Evolutionary conservation across 1,140 invertebrate genomes (phyloP).

Genomic region (Triops cancriformis): DNA sequence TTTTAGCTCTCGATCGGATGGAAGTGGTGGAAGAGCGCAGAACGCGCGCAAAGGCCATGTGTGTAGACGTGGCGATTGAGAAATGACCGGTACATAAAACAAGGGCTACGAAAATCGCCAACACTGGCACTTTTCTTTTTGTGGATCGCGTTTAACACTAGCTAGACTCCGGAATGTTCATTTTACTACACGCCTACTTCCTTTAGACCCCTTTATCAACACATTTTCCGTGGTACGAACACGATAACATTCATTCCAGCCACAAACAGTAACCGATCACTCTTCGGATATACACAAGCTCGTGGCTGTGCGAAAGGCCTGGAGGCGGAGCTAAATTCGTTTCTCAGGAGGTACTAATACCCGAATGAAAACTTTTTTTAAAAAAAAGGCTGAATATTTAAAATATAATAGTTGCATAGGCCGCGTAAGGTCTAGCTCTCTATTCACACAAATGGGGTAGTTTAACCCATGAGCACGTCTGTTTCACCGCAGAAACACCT

Average conservation of each 20-base stretch:
- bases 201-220: not conserved
- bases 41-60: not conserved
- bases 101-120: not conserved
- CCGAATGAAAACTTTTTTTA: no score
- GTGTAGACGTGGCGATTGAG: not conserved
- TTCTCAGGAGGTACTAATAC: no score
- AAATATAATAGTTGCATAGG: no score
- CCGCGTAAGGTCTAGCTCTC: no score
- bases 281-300: no score
- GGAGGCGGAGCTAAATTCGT: no score
- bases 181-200: conserved; percentile 2
- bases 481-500: no score
- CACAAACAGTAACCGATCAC: no score
- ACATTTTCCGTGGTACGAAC: not conserved
- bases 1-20: not conserved
- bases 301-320: no score
- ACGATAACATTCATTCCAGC: not conserved
- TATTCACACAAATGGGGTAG: no score
- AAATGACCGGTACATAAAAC: not conserved
- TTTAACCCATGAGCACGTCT: no score
- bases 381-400: no score
- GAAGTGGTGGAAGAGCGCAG: not conserved
- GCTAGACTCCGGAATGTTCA: not conserved
- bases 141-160: not conserved
- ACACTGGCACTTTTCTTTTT: not conserved